Evolutionary conservation across 2,888 invertebrate species (phyloP).

Genomic region (Trichopria drosophilae): DNA sequence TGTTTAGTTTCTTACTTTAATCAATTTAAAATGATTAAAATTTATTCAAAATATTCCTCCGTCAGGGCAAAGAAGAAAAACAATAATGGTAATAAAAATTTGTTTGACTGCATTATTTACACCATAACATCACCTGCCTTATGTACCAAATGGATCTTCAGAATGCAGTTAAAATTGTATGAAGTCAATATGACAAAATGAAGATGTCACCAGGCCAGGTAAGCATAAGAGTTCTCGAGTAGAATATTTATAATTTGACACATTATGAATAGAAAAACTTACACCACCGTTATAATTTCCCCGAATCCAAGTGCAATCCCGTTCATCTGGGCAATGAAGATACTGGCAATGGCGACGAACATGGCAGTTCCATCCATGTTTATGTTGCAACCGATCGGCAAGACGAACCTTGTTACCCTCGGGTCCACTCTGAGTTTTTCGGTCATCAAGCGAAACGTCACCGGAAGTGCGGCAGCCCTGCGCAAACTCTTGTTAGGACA

Average conservation of each 20-base stretch:
- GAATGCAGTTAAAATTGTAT: no score
- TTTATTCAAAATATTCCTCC: no score
- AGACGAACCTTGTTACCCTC: slow-evolving; percentile 82
- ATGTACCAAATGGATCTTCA: no score
- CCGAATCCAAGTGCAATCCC: slow-evolving; percentile 77
- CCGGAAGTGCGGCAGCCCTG: slow-evolving; percentile 81
- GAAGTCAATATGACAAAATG: no score
- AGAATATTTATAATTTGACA: no score
- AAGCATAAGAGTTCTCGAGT: no score
- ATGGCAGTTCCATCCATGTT: slow-evolving; percentile 92
- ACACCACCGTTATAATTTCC: slow-evolving; percentile 86
- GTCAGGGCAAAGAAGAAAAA: no score
- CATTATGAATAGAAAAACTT: slow-evolving; percentile 56
- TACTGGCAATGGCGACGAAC: slow-evolving; percentile 84
- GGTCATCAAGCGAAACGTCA: slow-evolving; percentile 85
- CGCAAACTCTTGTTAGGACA: slow-evolving; percentile 35
- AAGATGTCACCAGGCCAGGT: background rate
- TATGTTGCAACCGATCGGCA: slow-evolving; percentile 89
- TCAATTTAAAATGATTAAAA: no score
- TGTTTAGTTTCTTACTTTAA: no score
- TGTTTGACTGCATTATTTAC: no score
- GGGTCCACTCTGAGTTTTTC: slow-evolving; percentile 79
- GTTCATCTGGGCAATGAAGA: slow-evolving; percentile 88
- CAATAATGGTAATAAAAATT: no score
- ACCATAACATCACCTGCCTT: no score